Percentiles rank a stretch among this genome's conserved stretches.
These are phyloP conservation scores for Paratilapia polleni DNA, from an alignment of 2,113 vertebrate species.

Conservation along the genomic window DNA sequence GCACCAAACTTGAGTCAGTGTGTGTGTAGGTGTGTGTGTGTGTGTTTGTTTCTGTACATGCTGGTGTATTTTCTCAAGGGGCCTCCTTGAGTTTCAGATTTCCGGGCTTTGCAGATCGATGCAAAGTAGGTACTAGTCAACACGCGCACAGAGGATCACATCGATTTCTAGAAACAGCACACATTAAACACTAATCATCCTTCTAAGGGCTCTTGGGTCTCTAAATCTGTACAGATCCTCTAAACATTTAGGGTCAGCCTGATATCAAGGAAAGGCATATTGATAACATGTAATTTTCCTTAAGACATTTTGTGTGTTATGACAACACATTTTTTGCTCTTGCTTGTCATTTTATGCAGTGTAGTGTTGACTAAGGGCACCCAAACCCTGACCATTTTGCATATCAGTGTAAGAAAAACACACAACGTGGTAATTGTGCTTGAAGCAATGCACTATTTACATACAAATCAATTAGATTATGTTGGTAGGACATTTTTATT, in stretches of 20 bases:
- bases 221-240: neutral
- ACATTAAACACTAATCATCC: constrained; percentile 5
- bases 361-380: neutral
- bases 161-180: constrained; percentile 36
- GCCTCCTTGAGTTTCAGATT: constrained; percentile 68
- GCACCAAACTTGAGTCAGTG: constrained; percentile 21
- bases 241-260: neutral
- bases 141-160: constrained; percentile 38
- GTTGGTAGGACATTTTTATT: neutral
- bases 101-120: constrained; percentile 72
- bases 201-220: neutral
- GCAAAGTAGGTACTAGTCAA: constrained; percentile 60
- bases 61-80: constrained; percentile 55
- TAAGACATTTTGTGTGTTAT: neutral
- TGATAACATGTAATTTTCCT: neutral
- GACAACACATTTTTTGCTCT: neutral
- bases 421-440: neutral
- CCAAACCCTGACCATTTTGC: neutral
- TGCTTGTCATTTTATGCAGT: neutral
- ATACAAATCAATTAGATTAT: too few relatives aligned
- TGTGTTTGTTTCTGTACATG: constrained; percentile 52
- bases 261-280: neutral
- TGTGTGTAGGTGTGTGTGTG: constrained; percentile 15
- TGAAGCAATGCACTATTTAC: too few relatives aligned
- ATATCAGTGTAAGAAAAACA: neutral